Percentiles rank a stretch among this genome's conserved stretches.
These are phyloP conservation scores for Hemichromis elongatus DNA, from an alignment of 2,113 vertebrate genomes.

Conservation along the genomic window DNA sequence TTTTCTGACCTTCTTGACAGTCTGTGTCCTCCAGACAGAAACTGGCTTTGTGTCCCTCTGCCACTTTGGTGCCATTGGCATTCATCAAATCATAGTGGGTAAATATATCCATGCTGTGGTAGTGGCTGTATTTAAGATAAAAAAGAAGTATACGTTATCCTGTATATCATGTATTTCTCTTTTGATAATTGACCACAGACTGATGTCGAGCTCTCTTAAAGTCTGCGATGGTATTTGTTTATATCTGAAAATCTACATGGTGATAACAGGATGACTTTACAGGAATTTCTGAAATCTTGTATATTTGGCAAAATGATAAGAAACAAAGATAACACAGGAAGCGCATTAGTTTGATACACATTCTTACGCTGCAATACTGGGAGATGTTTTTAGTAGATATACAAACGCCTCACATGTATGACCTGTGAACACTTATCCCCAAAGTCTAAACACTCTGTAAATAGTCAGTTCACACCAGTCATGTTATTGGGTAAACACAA, in stretches of 20 bases:
- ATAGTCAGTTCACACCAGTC: neutral
- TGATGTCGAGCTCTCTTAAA: neutral
- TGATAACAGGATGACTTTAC: neutral
- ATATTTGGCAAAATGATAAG: neutral
- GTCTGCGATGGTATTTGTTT: neutral
- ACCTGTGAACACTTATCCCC: neutral
- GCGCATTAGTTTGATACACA: neutral
- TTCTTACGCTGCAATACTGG: neutral
- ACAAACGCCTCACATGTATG: neutral
- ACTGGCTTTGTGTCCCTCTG: conserved; percentile 96
- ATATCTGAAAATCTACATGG: neutral
- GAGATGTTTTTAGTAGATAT: neutral
- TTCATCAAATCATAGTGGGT: conserved; percentile 94
- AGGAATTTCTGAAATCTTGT: neutral
- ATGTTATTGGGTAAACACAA: neutral
- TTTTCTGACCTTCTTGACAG: conserved; percentile 84
- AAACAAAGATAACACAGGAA: neutral
- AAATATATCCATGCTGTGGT: conserved; percentile 99
- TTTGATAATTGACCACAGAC: neutral
- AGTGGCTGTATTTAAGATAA: conserved; percentile 77
- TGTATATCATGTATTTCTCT: neutral
- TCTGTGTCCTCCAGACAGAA: conserved; percentile 97
- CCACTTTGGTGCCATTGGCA: conserved; percentile 89
- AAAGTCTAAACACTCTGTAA: neutral
- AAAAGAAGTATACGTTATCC: neutral